Conservation (phyloP, 2,797 vertebrate genomes). For the Propithecus deckenii region DNA sequence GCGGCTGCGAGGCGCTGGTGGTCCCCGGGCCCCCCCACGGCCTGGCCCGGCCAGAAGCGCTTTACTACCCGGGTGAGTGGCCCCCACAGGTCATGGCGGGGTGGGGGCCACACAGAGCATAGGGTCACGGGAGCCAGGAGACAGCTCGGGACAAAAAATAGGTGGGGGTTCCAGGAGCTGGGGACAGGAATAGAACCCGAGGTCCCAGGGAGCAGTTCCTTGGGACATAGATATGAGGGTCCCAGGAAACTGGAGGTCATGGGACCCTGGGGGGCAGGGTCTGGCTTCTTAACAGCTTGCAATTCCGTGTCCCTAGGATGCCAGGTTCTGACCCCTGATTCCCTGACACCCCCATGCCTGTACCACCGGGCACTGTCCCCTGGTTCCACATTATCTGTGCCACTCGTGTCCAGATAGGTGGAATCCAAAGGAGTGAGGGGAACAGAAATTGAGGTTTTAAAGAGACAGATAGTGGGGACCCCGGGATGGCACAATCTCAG, state of each 20-base stretch:
- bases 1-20: background rate
- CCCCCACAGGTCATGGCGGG: background rate
- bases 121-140: background rate
- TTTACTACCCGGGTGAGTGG: slow-evolving; percentile 79
- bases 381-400: background rate
- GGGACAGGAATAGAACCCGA: background rate
- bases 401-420: background rate
- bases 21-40: slow-evolving; percentile 28
- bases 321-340: background rate
- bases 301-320: background rate
- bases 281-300: background rate
- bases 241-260: background rate
- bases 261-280: background rate
- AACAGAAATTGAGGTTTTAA: background rate
- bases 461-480: background rate
- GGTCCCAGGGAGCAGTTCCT: background rate
- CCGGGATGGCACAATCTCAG: background rate
- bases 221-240: background rate
- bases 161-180: background rate
- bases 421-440: background rate
- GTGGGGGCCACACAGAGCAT: background rate
- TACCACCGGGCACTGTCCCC: background rate
- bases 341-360: background rate
- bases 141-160: background rate
- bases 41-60: slow-evolving; percentile 60